Percentiles rank a stretch among this genome's conserved stretches.
These are phyloP conservation scores for Lomographa bimaculata DNA, from an alignment of 2,888 invertebrate genomes.

Conservation along the genomic window DNA sequence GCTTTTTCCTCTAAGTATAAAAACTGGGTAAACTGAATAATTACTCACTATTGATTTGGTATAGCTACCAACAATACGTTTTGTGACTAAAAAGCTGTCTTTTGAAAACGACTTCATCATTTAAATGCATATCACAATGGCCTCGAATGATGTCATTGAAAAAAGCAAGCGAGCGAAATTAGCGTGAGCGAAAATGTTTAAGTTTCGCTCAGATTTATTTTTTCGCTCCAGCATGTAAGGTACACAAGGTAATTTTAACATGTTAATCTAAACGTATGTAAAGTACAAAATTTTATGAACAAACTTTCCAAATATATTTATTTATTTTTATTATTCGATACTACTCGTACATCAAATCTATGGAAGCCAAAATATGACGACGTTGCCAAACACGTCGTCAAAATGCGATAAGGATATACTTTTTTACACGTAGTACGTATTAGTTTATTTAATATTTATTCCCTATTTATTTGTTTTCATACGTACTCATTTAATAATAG, in stretches of 20 bases:
- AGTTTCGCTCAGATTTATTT: slow-evolving; percentile 6
- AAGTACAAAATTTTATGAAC: slow-evolving; percentile 66
- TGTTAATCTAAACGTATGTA: slow-evolving; percentile 49
- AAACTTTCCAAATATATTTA: slow-evolving; percentile 26
- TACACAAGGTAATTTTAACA: slow-evolving; percentile 10
- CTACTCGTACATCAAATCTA: slow-evolving; percentile 74
- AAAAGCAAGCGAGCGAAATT: slow-evolving; percentile 18
- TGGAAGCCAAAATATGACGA: slow-evolving; percentile 76
- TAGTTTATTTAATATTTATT: slow-evolving; percentile 28
- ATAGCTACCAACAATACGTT: slow-evolving; percentile 26
- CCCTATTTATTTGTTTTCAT: slow-evolving; percentile 22
- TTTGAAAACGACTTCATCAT: slow-evolving; percentile 39
- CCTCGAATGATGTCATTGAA: slow-evolving; percentile 43
- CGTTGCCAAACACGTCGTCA: slow-evolving; percentile 57
- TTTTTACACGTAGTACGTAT: slow-evolving; percentile 21
- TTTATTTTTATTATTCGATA: slow-evolving; percentile 37
- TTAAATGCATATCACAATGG: slow-evolving; percentile 69
- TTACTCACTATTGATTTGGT: slow-evolving; percentile 48
- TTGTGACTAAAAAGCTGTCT: slow-evolving; percentile 40
- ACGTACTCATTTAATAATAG: slow-evolving; percentile 51
- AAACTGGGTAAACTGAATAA: slow-evolving; percentile 7
- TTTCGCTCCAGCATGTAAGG: slow-evolving; percentile 8
- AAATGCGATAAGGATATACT: slow-evolving; percentile 55
- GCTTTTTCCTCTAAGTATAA: slow-evolving; percentile 32
- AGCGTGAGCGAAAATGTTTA: slow-evolving; percentile 13